Evolutionary conservation across 2,113 vertebrate species (phyloP).

Genomic region (Rhipidura dahli): DNA sequence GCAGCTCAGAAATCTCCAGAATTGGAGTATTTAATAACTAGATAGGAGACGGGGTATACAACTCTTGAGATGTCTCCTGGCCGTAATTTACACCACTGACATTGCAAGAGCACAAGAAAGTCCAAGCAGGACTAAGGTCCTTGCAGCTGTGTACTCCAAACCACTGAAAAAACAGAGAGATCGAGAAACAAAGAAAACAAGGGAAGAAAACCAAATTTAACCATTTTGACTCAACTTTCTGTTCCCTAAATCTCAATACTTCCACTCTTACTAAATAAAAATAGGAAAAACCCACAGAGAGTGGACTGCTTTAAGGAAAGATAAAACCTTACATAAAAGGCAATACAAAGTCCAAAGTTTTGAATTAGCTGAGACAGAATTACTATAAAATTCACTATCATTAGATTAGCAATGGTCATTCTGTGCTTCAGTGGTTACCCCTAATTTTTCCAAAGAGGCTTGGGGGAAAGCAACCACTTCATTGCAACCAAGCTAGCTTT

Average conservation of each 20-base stretch:
- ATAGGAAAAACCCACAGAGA: not conserved
- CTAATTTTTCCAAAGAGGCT: not conserved
- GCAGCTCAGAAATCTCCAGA: not conserved
- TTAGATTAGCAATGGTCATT: not conserved
- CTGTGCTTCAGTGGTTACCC: not conserved
- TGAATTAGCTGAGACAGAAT: not conserved
- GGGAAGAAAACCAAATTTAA: not conserved
- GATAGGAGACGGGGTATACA: not conserved
- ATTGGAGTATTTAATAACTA: not conserved
- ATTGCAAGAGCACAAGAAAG: not conserved
- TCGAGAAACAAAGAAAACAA: not conserved
- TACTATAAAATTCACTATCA: not conserved
- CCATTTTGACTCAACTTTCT: not conserved
- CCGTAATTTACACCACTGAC: not conserved
- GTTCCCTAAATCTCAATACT: not conserved
- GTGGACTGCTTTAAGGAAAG: not conserved
- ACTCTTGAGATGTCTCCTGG: not conserved
- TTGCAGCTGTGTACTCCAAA: not conserved
- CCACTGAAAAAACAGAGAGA: not conserved
- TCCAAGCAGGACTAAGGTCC: not conserved
- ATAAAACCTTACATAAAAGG: not conserved
- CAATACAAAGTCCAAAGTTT: not conserved
- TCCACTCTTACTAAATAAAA: not conserved
- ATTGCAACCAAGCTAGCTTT: not conserved
- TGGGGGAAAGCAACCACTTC: not conserved